phyloP scores from a whole-genome alignment of 2,888 invertebrate species.

The Drosophila setosimentum region DNA sequence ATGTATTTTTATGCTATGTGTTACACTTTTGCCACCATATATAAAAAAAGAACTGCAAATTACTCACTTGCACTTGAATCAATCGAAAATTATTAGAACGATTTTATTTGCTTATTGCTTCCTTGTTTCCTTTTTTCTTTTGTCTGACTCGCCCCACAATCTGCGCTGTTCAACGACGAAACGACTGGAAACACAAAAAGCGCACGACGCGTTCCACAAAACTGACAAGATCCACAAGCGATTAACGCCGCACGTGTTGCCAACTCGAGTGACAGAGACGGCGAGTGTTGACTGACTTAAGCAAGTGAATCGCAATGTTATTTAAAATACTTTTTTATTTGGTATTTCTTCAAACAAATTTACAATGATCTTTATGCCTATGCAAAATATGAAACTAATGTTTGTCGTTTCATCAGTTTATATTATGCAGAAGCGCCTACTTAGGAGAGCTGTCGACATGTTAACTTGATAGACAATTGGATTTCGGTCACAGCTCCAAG shows the following conservation, averaged over 20 bases:
- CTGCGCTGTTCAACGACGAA: neutral
- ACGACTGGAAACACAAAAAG: neutral
- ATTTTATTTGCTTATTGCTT: neutral
- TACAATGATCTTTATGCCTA: neutral
- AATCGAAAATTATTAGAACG: neutral
- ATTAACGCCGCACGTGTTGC: conserved; percentile 13
- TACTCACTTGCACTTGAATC: conserved; percentile 10
- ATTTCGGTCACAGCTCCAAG: neutral
- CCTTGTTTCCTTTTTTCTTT: neutral
- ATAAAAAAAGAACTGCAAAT: neutral
- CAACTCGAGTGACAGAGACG: conserved; percentile 18
- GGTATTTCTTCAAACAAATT: neutral
- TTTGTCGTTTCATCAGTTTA: neutral
- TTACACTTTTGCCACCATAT: neutral
- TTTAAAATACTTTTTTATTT: neutral
- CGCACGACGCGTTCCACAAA: conserved; percentile 11
- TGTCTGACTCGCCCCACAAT: neutral
- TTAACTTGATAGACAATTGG: neutral
- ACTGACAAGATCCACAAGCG: conserved; percentile 16
- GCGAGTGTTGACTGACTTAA: neutral
- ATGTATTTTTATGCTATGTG: neutral
- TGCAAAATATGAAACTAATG: conserved; percentile 1
- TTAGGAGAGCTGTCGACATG: neutral
- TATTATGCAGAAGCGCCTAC: neutral
- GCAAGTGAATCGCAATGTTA: neutral